Base-by-base conservation (phyloP, 1,140 invertebrate species). In the Hyles euphorbiae region DNA sequence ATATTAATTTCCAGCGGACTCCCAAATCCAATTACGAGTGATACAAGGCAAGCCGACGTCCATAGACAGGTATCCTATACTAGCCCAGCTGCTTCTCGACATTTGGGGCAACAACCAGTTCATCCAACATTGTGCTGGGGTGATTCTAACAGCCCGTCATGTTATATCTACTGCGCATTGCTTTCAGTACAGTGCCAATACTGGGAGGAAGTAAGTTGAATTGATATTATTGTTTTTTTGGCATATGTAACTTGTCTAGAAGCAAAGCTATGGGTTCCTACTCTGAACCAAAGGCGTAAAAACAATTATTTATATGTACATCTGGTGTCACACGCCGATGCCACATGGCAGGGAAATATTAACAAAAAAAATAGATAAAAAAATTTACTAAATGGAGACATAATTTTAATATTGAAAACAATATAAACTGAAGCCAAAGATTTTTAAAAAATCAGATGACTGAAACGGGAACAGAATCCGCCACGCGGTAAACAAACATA, bases 91-190 rank as follows among this genome's bases (percentile, higher is more conserved):
- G 36, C 63, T 88, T 32, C 61, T 83, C 36, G 84, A 87, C 44
- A 62, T 74, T 0, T 84, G 79, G 81, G 85, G 76, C 11, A 71
- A 52, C 6, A 66, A 71, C 9, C 60, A 81, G 0, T 88, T 61
- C 47, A 58, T 61, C 2, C 85, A 88, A 50, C 76, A 87, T 54
- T 88, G 85, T 53, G 85, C 85, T 8, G 85, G 81, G 11, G 73
- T 80, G 9, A 85, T 88, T 8, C 61, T 88, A n/a, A 88, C 85
- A 1, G 68, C 81, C 2, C 69, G 75, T 2, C 85, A 88, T 55
- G 70, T 84, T 8, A 67, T 88, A 46, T 83, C 85, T 0, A 73
- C 81, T 0, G 85, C 85, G 0, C 85, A 88, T 48, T 88, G 85
- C 58, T 88, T 81, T 53, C 83, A 83, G 55, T 73, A 77, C 49